phyloP scores from a whole-genome alignment of 2,888 invertebrate species.

The Leptothorax acervorum region DNA sequence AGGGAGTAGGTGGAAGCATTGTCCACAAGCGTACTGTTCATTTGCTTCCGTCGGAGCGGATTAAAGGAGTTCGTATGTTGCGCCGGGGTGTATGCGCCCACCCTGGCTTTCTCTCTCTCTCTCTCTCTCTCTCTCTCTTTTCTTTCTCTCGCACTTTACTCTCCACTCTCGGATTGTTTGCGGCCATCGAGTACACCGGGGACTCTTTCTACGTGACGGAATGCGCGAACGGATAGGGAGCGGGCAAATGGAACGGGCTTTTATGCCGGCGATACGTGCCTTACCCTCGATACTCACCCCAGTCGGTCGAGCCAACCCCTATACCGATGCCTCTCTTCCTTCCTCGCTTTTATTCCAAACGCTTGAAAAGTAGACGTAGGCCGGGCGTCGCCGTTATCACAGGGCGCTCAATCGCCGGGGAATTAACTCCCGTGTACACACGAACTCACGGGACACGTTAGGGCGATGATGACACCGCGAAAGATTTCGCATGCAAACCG shows the following conservation, averaged over 20 bases:
- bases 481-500: constrained; percentile 14
- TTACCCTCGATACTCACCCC: constrained; percentile 32
- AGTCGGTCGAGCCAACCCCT: constrained; percentile 19
- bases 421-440: constrained; percentile 28
- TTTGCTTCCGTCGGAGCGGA: constrained; percentile 79
- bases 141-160: constrained; percentile 34
- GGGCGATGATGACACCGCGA: constrained; percentile 20
- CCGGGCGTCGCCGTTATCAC: constrained; percentile 15
- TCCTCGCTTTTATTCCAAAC: constrained; percentile 40
- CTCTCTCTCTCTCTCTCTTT: constrained; percentile 21
- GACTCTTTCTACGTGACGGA: constrained; percentile 64
- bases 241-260: constrained; percentile 75
- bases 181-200: constrained; percentile 66
- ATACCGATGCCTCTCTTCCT: constrained; percentile 41
- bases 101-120: neutral
- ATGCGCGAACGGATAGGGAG: constrained; percentile 54
- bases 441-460: neutral
- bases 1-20: constrained; percentile 67
- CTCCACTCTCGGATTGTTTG: constrained; percentile 68
- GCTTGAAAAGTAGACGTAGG: constrained; percentile 36
- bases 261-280: constrained; percentile 65
- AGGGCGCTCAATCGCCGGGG: constrained; percentile 6
- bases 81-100: constrained; percentile 4
- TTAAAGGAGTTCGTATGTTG: constrained; percentile 78
- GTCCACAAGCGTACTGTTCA: constrained; percentile 76